Base-by-base conservation (phyloP, 2,888 invertebrate genomes). In the Meteorus colon region DNA sequence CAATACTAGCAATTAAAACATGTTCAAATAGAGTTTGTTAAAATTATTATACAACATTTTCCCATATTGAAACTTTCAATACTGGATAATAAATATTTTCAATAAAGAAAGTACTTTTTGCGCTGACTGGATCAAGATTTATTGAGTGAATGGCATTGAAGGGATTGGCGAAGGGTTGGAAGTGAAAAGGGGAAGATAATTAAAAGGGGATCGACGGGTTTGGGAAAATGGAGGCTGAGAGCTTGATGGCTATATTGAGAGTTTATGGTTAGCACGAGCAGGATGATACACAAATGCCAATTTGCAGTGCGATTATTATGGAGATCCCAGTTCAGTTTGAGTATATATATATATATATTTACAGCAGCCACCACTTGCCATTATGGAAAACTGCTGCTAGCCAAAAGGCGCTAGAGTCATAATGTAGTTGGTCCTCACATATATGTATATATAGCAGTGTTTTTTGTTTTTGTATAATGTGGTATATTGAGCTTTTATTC, bases 221-320 rank as follows among this genome's bases (percentile, higher is more conserved):
- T 55, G 55, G 55, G 19, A 24, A 55, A 55, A 55, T 55, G 55
- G 55, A 24, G n/a, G 55, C 55, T 37, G 65, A n/a, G 37, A 41
- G 67, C 27, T 14, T 24, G 29, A 19, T 48, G 29, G 51, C 51
- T 27, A 55, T 27, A 69, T 51, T 51, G 69, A 55, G 55, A 55
- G 51, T 51, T 51, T 69, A 69, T 51, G n/a, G 51, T 14, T 51
- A 51, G 48, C 16, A n/a, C 8, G 55, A 29, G 31, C 41, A 55
- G 55, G 55, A 29, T 69, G 51, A 69, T 29, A 69, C 19, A 51
- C 51, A 69, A 69, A 69, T 51, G 69, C 69, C 69, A 69, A 69
- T 69, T 51, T 69, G 69, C 69, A 69, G 51, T 19, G 31, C 69
- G 51, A 69, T 69, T 69, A 69, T 69, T 69, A 69, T 69, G 69